Percentiles rank a stretch among this genome's conserved stretches.
phyloP scores from a whole-genome alignment of 2,888 invertebrate species.

The Podabrus alpinus region DNA sequence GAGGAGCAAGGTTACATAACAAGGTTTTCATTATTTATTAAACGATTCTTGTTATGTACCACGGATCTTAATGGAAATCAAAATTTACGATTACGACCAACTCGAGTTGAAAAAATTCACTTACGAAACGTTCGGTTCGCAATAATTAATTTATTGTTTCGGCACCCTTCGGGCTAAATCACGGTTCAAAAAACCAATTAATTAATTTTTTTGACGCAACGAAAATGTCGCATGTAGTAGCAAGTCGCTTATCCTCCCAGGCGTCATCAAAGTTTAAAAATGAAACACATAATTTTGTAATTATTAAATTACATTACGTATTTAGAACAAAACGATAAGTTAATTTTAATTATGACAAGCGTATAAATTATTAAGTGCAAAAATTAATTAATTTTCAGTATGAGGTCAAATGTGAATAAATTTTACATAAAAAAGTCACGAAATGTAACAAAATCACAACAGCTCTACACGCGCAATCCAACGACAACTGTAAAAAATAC shows the following conservation, averaged over 20 bases:
- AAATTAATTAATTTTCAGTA: background rate
- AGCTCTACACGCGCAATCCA: background rate
- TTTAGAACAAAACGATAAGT: conserved; percentile 2
- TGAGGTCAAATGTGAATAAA: background rate
- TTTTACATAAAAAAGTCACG: background rate
- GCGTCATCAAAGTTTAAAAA: background rate
- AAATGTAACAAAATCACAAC: background rate
- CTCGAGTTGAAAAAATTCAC: conserved; percentile 20
- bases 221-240: background rate
- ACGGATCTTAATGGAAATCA: conserved; percentile 11
- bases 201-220: background rate
- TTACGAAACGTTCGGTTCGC: background rate
- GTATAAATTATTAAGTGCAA: background rate
- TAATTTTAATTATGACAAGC: background rate
- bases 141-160: background rate
- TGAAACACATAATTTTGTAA: conserved; percentile 5
- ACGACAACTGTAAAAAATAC: too few species aligned
- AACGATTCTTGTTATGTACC: conserved; percentile 17
- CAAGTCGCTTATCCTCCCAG: background rate
- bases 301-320: conserved; percentile 5
- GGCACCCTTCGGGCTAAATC: background rate
- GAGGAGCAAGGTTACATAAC: conserved; percentile 31
- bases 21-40: conserved; percentile 31
- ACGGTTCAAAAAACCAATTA: background rate
- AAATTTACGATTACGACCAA: conserved; percentile 25